Evolutionary conservation across 1,140 invertebrate genomes (phyloP).

Genomic region (Drosophila funebris): DNA sequence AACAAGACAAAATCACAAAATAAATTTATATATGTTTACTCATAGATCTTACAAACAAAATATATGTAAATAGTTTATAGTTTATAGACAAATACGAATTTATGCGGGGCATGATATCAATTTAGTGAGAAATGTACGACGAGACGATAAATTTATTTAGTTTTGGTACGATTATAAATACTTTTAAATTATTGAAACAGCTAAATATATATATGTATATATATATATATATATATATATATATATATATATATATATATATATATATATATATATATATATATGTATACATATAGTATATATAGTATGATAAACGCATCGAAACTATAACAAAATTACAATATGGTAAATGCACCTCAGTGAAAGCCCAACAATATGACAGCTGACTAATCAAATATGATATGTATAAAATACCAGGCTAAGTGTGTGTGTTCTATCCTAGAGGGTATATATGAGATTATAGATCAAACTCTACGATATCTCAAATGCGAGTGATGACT

Average conservation of each 20-base stretch:
- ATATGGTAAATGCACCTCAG: slow-evolving; percentile 38
- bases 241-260: slow-evolving; percentile 7
- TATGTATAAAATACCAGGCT: not conserved
- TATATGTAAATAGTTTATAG: slow-evolving; percentile 30
- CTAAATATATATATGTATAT: not conserved
- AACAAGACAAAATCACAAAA: slow-evolving; percentile 51
- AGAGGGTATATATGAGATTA: not conserved
- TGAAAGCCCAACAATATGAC: slow-evolving; percentile 18
- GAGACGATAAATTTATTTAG: slow-evolving; percentile 11
- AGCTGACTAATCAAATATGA: slow-evolving; percentile 3
- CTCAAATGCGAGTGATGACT: not conserved
- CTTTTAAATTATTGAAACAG: slow-evolving; percentile 2
- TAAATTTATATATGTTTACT: slow-evolving; percentile 12
- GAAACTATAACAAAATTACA: slow-evolving; percentile 18
- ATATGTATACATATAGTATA: slow-evolving; percentile 6
- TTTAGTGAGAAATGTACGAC: slow-evolving; percentile 28
- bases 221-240: slow-evolving; percentile 6
- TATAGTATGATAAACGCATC: slow-evolving; percentile 10
- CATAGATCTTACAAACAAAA: slow-evolving; percentile 21
- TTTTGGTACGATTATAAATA: slow-evolving; percentile 10
- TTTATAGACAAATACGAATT: slow-evolving; percentile 7
- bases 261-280: not conserved
- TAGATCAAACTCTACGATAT: not conserved
- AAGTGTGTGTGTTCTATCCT: not conserved
- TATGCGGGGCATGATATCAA: slow-evolving; percentile 14